Evolutionary conservation across 1,140 invertebrate genomes (phyloP), one percentile per base, ranked within the genome.

Genomic region (Camponotus floridanus): DNA sequence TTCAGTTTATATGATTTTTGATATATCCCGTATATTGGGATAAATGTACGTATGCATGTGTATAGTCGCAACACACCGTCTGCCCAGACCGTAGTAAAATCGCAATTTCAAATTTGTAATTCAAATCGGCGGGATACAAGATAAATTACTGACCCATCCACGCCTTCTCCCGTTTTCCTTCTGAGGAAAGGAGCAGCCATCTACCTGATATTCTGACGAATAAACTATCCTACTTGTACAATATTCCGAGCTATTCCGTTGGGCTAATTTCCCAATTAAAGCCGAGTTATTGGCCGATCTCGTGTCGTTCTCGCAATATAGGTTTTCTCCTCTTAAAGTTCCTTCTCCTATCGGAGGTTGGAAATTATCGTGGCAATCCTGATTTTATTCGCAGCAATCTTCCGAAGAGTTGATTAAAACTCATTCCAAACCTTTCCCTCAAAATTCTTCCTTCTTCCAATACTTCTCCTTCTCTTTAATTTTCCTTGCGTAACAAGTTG

Each of bases 91-190:
- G 11, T 36, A 26, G 39, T 48, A 55, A 86, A 76, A 33, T 74
- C 59, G 76, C 36, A 91, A 91, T 90, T 84, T 84, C 73, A 33
- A 91, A 92, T 91, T 91, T 91, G 91, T 87, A 88, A 91, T 91
- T 90, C 86, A 91, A 90, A 91, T 91, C 33, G 68, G 73, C 61
- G 74, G 62, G 88, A 87, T 90, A 79, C 64, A 62, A 88, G 84
- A 91, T 92, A 90, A 91, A 91, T 92, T 92, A 91, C 55, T 76
- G 76, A 67, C 36, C 15, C 39, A 62, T 70, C 64, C n/a, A 42
- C 26, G 39, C 39, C 33, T 45, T 11, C 26, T 59, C n/a, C 13
- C 18, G 21, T n/a, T 39, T 26, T 70, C n/a, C 64, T 85, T 61
- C 18, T 6, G 68, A 51, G 39, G 31, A 48, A 86, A 80, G 59